Percentiles rank a stretch among this genome's conserved stretches.
Evolutionary conservation across 2,797 vertebrate species (phyloP).

Genomic region (Falco cherrug): DNA sequence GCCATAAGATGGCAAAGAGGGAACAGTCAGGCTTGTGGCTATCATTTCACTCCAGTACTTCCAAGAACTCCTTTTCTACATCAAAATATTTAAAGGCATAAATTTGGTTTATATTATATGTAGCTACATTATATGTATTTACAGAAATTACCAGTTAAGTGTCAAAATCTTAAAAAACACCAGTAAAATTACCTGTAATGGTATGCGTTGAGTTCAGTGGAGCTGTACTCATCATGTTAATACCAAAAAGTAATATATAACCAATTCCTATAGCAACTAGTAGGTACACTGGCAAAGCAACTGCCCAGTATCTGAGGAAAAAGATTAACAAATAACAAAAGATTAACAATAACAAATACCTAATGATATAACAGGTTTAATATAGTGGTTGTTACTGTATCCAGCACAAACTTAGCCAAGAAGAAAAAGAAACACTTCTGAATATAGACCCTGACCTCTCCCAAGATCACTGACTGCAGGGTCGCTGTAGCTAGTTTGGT

Average conservation of each 20-base stretch:
- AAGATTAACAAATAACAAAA: background rate
- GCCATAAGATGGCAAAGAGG: background rate
- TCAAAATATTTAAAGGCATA: background rate
- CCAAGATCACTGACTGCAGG: background rate
- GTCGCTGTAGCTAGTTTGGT: background rate
- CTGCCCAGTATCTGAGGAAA: constrained; percentile 89
- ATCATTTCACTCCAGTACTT: background rate
- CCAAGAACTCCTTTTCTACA: background rate
- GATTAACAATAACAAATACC: background rate
- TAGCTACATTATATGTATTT: background rate
- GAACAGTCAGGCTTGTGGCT: background rate
- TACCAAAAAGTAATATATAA: constrained; percentile 85
- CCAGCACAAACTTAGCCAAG: background rate
- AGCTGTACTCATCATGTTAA: constrained; percentile 94
- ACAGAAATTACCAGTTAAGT: background rate
- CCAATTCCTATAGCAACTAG: constrained; percentile 81
- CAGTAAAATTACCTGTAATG: constrained; percentile 83
- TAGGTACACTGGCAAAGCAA: constrained; percentile 89
- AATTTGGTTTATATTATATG: background rate
- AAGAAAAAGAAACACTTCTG: background rate
- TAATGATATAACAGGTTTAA: background rate
- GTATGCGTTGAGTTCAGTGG: constrained; percentile 88
- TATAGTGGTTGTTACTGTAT: background rate
- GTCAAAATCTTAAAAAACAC: background rate
- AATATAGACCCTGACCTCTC: background rate